Evolutionary conservation across 2,113 vertebrate genomes (phyloP), one percentile per base, ranked within the genome.

Genomic region (Cephalopholis sonnerati): DNA sequence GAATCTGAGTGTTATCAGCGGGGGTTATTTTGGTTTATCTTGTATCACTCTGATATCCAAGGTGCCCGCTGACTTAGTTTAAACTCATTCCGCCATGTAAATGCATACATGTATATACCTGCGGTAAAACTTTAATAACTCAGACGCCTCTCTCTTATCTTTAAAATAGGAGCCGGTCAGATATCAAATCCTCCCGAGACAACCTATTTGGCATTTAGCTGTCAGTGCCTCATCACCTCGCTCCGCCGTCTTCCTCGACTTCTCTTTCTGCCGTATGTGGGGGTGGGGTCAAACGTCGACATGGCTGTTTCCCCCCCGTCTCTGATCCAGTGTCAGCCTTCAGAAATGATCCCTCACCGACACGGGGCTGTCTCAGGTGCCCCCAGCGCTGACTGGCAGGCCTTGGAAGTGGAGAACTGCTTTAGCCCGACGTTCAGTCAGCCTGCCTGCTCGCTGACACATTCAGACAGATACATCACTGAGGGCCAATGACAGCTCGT

Each of bases 401-500:
- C 77, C 89, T 93, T 92, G 92, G 93, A 93, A 93, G 92, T 92
- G 91, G 83, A 91, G 91, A 93, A 85, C 77, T 70, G 83, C 91
- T 91, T 86, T 79, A 83, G 91, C 85, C 89, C 65, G 57, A 87
- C 79, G 62, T 88, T 91, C 92, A 93, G 87, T 93, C 90, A 86
- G 87, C 51, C 85, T 85, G 87, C 87, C 83, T 88, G 82, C 90
- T 86, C 64, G 36, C 90, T 90, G 93, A 93, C 92, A 92, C 90
- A 69, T 72, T 54, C 87, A 92, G 89, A 92, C 92, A 90, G 89
- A 93, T 74, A 87, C 87, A 93, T 92, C 93, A 91, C 87, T 91
- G 88, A 93, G 84, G 91, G 85, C 90, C 92, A 87, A 82, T 94
- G 93, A 93, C 93, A 94, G 93, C 93, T 94, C 89, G 85, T 94